phyloP scores from a whole-genome alignment of 2,888 invertebrate species.

The Steinernema hermaphroditum region DNA sequence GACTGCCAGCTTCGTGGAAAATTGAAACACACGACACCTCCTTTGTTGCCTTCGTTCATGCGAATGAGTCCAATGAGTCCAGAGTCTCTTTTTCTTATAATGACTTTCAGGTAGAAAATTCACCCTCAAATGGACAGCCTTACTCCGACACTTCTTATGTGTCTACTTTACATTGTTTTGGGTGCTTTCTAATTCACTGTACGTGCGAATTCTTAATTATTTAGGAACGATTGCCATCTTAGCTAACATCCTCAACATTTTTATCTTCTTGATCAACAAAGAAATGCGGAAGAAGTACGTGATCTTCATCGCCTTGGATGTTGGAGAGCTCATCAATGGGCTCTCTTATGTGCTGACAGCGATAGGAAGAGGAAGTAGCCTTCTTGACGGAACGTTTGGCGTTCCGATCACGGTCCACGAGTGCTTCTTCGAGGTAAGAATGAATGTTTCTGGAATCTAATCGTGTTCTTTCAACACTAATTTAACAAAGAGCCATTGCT shows the following conservation, averaged over 20 bases:
- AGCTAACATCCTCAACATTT: conserved; percentile 42
- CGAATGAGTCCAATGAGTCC: too few relatives aligned
- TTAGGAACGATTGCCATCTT: conserved; percentile 39
- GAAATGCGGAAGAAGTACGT: conserved; percentile 47
- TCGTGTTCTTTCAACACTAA: too few relatives aligned
- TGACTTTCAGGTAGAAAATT: too few relatives aligned
- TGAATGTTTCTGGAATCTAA: too few relatives aligned
- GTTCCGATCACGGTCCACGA: conserved; percentile 34
- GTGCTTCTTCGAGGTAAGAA: conserved; percentile 35
- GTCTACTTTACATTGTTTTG: background rate
- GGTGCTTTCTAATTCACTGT: too few relatives aligned
- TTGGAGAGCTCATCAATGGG: conserved; percentile 55
- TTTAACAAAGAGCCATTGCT: too few relatives aligned
- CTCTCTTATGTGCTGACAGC: conserved; percentile 37
- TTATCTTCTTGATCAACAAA: conserved; percentile 41
- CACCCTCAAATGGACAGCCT: too few relatives aligned
- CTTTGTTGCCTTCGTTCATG: too few relatives aligned
- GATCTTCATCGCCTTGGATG: conserved; percentile 48
- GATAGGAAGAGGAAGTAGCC: conserved; percentile 34
- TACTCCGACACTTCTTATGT: background rate
- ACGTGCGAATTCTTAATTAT: too few relatives aligned
- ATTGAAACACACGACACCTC: too few relatives aligned
- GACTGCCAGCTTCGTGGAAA: too few relatives aligned
- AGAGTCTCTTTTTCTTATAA: too few relatives aligned
- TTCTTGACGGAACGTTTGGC: conserved; percentile 33